Base-by-base conservation (phyloP, 2,797 vertebrate species). In the Characodon lateralis region DNA sequence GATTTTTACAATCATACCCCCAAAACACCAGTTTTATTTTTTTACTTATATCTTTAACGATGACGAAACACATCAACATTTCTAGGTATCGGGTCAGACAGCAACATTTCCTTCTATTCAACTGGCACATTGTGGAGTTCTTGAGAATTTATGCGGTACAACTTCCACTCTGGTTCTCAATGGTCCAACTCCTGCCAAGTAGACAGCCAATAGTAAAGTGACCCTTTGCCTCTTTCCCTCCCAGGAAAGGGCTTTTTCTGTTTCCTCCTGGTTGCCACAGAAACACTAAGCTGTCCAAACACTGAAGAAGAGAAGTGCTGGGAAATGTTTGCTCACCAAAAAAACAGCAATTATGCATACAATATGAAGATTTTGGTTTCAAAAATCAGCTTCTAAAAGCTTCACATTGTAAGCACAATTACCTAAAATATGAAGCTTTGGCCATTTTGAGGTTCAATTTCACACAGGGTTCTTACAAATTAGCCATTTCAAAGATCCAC, bases 251-350 rank as follows among this genome's bases (percentile, higher is more conserved):
- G 83, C 89, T 87, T 77, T 79, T 86, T 86, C 88, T 68, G 88
- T 84, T 90, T 90, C 86, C 89, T 91, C 84, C 91, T 84, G 89
- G 91, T 92, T 93, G 84, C 89, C 85, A 92, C 86, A 91, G 93
- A 88, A 94, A 93, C 91, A 43, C 61, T 73, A 76, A 84, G 87
- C 86, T 83, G 72, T 74, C 69, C 53, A 85, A 92, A 89, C 88
- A 83, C 70, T 4, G 70, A 91, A 78, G 74, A 83, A 77, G 78
- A 73, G 71, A 78, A 74, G 28, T 51, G 61, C 73, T 72, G 70
- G 58, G 58, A 87, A 78, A 78, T 61, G 9, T 48, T 77, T 77
- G 72, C 76, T 72, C 51, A 51, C 26, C 26, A 6, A 78, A 7
- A 78, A 20, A 39, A 83, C 79, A 63, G 56, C 50, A 74, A 76